phyloP scores from a whole-genome alignment of 2,113 vertebrate genomes.

The Andinoacara biseriatus region DNA sequence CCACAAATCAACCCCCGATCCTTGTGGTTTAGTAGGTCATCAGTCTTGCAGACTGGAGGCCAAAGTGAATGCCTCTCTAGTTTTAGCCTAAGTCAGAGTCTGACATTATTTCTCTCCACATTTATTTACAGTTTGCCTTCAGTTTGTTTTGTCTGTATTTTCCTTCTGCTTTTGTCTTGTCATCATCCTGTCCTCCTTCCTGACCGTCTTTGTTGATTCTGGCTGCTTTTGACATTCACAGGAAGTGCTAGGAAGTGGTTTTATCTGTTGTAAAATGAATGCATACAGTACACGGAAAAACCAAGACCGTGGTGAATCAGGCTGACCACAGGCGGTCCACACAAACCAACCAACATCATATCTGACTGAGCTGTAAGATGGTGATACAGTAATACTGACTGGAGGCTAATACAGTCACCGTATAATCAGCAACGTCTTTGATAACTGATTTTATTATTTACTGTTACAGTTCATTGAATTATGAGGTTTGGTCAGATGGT shows the following conservation, averaged over 20 bases:
- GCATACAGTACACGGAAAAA: not conserved
- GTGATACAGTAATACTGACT: not conserved
- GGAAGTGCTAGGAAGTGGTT: conserved; percentile 41
- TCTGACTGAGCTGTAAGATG: not conserved
- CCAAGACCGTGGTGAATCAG: conserved; percentile 27
- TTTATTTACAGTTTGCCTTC: conserved; percentile 1
- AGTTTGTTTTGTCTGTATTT: conserved; percentile 45
- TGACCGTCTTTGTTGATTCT: conserved; percentile 36
- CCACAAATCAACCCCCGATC: conserved; percentile 9
- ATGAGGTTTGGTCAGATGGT: not conserved
- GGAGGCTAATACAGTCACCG: not conserved
- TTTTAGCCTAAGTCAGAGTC: not conserved
- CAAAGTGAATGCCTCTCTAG: not conserved
- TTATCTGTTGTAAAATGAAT: conserved; percentile 48
- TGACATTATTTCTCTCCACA: not conserved
- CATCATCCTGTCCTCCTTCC: conserved; percentile 7
- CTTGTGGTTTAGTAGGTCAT: not conserved
- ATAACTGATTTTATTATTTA: not conserved
- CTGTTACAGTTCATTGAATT: not conserved
- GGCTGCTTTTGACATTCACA: conserved; percentile 4
- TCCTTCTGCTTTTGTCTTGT: conserved; percentile 18
- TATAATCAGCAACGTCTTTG: not conserved
- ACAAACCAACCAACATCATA: conserved; percentile 2
- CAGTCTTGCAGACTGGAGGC: not conserved
- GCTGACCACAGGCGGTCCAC: conserved; percentile 39